These are phyloP conservation scores for Strix aluco DNA, from an alignment of 2,113 vertebrate genomes.

Conservation along the genomic window DNA sequence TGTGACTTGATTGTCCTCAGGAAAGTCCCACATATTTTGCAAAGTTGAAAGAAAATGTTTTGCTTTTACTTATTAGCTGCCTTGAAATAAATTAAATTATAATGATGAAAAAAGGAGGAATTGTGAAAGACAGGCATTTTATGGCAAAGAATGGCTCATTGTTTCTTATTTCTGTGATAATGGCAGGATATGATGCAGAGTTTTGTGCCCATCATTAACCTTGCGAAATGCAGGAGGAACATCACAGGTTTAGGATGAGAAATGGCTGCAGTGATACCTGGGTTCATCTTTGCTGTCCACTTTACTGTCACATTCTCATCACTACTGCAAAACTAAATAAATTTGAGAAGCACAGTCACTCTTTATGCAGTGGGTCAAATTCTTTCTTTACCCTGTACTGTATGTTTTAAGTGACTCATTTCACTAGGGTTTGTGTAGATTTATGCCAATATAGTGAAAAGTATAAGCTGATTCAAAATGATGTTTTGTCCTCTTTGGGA, in stretches of 20 bases:
- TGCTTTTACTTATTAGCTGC: background rate
- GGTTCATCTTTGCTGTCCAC: background rate
- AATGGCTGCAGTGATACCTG: background rate
- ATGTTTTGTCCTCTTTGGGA: background rate
- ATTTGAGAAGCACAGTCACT: background rate
- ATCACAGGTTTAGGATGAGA: background rate
- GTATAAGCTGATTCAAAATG: background rate
- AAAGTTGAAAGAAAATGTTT: background rate
- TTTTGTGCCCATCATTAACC: rapidly evolving
- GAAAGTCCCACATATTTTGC: background rate
- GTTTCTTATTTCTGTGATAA: background rate
- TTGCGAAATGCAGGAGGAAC: background rate
- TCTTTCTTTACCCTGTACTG: background rate
- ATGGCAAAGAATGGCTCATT: background rate
- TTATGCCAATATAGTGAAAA: background rate
- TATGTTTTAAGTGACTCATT: background rate
- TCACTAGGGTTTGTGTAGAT: background rate
- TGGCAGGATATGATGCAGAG: background rate
- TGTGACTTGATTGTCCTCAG: background rate
- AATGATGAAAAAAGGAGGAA: background rate
- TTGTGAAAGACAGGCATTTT: background rate
- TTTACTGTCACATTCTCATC: background rate
- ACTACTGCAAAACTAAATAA: background rate
- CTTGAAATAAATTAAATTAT: background rate
- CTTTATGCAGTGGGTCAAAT: background rate